Evolutionary conservation across 2,888 invertebrate genomes (phyloP).

Genomic region (Tolmerus cingulatus): DNA sequence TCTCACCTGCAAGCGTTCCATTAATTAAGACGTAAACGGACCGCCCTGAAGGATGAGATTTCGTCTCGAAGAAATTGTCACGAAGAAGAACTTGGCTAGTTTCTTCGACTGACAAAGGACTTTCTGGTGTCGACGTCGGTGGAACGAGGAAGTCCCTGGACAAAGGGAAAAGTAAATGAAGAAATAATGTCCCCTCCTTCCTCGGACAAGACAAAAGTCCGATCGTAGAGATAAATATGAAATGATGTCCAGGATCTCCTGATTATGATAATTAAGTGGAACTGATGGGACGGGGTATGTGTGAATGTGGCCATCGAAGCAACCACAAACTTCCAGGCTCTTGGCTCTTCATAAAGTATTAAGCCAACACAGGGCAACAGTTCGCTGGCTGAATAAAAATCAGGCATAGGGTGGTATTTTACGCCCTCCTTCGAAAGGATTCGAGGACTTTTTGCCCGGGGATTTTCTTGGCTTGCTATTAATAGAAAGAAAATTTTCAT

Average conservation of each 20-base stretch:
- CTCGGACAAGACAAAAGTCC: neutral
- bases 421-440: neutral
- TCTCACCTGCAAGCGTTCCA: neutral
- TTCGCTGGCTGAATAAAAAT: slow-evolving; percentile 10
- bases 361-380: neutral
- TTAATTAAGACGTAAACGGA: neutral
- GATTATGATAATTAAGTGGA: slow-evolving; percentile 34
- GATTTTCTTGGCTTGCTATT: slow-evolving; percentile 38
- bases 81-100: neutral
- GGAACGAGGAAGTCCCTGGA: neutral
- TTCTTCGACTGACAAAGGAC: neutral
- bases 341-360: neutral
- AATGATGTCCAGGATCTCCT: slow-evolving; percentile 24
- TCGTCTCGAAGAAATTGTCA: neutral
- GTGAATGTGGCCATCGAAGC: neutral
- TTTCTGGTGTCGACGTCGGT: neutral
- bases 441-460: neutral
- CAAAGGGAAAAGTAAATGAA: neutral
- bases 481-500: slow-evolving; percentile 37
- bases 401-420: neutral
- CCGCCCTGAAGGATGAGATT: neutral
- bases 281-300: neutral
- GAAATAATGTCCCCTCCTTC: neutral
- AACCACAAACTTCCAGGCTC: neutral
- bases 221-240: slow-evolving; percentile 18